These are phyloP conservation scores for Rhynchomys soricoides DNA, from an alignment of 2,113 vertebrate species.

Conservation along the genomic window DNA sequence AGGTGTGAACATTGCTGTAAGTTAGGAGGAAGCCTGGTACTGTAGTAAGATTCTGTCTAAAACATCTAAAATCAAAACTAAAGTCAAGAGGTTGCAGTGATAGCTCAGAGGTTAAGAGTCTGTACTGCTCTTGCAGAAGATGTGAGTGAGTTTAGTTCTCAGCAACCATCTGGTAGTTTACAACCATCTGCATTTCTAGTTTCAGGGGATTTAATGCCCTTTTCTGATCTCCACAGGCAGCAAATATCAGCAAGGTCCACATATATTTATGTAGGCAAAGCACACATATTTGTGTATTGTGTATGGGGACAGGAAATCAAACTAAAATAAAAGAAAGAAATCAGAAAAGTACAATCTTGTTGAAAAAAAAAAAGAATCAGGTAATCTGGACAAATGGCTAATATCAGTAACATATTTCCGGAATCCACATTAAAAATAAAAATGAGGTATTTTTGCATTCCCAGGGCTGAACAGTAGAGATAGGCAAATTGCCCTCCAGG, in stretches of 20 bases:
- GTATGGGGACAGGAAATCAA: neutral
- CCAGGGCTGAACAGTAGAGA: neutral
- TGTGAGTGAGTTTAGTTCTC: no score
- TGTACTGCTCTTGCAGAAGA: neutral
- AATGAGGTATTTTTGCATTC: neutral
- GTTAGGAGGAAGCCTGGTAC: neutral
- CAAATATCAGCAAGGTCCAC: neutral
- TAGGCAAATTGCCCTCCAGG: neutral
- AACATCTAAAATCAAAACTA: neutral
- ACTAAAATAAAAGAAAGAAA: neutral
- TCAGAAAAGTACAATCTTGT: neutral
- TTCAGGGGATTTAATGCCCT: neutral
- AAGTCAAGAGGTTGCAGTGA: neutral
- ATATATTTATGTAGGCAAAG: neutral
- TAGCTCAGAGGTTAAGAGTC: neutral
- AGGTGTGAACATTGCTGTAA: neutral
- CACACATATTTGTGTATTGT: neutral
- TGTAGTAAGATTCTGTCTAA: neutral
- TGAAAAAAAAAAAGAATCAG: neutral
- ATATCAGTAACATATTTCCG: neutral
- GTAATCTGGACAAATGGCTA: no score
- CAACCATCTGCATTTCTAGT: neutral
- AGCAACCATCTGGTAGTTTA: neutral
- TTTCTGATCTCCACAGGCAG: neutral
- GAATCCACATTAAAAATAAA: neutral